Evolutionary conservation across 2,888 invertebrate genomes (phyloP), one percentile per base, ranked within the genome.

Genomic region (Pseudanteris insignis): DNA sequence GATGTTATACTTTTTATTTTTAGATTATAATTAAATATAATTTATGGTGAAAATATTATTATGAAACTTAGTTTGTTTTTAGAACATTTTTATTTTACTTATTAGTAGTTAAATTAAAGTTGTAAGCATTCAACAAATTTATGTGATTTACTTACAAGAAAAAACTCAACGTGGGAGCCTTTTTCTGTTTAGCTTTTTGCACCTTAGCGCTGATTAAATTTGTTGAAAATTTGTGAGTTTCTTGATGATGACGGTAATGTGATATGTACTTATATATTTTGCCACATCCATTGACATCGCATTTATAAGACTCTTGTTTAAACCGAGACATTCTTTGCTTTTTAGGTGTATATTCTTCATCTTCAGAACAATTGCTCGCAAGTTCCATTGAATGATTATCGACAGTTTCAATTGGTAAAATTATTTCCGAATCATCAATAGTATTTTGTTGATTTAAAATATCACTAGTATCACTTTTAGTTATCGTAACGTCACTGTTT

Each of bases 251-350:
- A n/a, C n/a, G n/a, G 69, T 78, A 78, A 57, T 76, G 75, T 51
- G 77, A 77, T 72, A 79, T 78, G 72, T 79, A 80, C 68, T 79
- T 81, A 65, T 80, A 80, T 63, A 73, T 75, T 66, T 81, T 80
- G 6, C 76, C 77, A 55, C 81, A 80, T 55, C 78, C 79, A 28
- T 66, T 73, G 5, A 77, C 57, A n/a, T 75, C 73, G 64, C 80
- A 80, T 53, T 76, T 77, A 61, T 77, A 79, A 9, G 76, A 74
- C 65, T 80, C 79, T 61, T 79, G 77, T 59, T 79, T 78, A 53
- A 72, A 74, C 58, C 79, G 72, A 13, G 79, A 79, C 77, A 79
- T 78, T 53, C 79, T 71, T 41, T 79, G 79, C 24, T 79, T 79
- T 55, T 79, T 79, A 30, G 79, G 79, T 12, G 78, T 79, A 12